A percentile compares a stretch with the other conserved stretches of the same genome.
Conservation (phyloP, 2,113 vertebrate species). For the Sapajus apella region DNA sequence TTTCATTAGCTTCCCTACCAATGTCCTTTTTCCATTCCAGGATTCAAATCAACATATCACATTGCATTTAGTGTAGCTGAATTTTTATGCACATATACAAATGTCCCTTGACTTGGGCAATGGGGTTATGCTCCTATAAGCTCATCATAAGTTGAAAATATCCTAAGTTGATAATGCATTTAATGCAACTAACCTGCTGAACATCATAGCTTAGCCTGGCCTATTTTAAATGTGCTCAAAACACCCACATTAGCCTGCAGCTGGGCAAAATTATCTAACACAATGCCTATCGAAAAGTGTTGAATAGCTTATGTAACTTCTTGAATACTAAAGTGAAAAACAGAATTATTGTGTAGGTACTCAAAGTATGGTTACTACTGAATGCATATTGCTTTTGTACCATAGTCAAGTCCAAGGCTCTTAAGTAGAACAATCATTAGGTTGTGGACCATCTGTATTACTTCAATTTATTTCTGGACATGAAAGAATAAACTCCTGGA, state of each 20-base stretch:
- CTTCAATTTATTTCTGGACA: not conserved
- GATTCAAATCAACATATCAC: not conserved
- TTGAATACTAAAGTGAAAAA: not conserved
- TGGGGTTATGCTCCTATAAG: not conserved
- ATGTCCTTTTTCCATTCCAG: not conserved
- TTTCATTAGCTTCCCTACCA: conserved; percentile 12
- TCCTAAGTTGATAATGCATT: not conserved
- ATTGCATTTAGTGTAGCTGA: not conserved
- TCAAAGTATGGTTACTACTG: not conserved
- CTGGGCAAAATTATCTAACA: not conserved
- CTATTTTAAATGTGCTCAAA: not conserved
- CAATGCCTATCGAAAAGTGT: not conserved
- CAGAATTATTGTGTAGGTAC: not conserved
- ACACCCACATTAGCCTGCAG: not conserved
- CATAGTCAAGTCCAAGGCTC: not conserved
- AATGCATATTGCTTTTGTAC: not conserved
- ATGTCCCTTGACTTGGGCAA: not conserved
- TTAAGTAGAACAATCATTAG: not conserved
- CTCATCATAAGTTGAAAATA: not conserved
- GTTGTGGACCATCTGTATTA: not conserved
- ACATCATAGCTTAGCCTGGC: not conserved
- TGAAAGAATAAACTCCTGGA: not conserved
- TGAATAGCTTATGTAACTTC: not conserved
- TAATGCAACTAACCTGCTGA: not conserved
- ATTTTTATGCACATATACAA: not conserved